phyloP scores from a whole-genome alignment of 2,888 invertebrate genomes.

The Slavum lentiscoides region DNA sequence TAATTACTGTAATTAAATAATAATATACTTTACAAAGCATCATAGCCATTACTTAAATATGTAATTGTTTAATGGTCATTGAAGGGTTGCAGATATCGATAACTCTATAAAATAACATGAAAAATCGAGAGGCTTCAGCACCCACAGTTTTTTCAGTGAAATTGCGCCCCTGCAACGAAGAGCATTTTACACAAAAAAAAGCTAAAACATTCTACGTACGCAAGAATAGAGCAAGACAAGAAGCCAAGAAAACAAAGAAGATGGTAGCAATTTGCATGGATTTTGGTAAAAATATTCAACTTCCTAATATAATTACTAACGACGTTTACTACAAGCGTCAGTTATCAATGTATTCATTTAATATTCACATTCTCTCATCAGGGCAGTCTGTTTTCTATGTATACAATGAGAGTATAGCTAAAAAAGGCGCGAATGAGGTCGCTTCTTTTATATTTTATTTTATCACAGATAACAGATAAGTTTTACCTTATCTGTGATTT shows the following conservation, averaged over 20 bases:
- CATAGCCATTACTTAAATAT: no score
- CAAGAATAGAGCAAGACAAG: conserved; percentile 18
- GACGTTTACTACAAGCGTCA: conserved; percentile 44
- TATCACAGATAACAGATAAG: no score
- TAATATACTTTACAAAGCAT: no score
- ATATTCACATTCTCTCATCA: conserved; percentile 37
- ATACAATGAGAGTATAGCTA: not conserved
- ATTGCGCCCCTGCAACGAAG: no score
- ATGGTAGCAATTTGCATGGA: conserved; percentile 38
- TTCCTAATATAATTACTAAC: conserved; percentile 39
- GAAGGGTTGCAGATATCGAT: no score
- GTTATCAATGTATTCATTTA: conserved; percentile 46
- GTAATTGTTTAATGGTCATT: no score
- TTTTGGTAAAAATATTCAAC: conserved; percentile 40
- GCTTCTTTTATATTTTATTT: conserved; percentile 6
- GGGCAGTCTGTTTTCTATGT: conserved; percentile 6
- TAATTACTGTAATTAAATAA: no score
- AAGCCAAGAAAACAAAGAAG: conserved; percentile 12
- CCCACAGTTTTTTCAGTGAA: no score
- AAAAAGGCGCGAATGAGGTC: not conserved
- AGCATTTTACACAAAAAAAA: conserved; percentile 20
- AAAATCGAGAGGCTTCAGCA: no score
- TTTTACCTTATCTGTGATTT: no score
- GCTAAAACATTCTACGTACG: conserved; percentile 25
- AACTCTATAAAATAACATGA: no score